Evolutionary conservation across 2,888 invertebrate genomes (phyloP), one percentile per base, ranked within the genome.

Genomic region (Pardosa pseudoannulata): DNA sequence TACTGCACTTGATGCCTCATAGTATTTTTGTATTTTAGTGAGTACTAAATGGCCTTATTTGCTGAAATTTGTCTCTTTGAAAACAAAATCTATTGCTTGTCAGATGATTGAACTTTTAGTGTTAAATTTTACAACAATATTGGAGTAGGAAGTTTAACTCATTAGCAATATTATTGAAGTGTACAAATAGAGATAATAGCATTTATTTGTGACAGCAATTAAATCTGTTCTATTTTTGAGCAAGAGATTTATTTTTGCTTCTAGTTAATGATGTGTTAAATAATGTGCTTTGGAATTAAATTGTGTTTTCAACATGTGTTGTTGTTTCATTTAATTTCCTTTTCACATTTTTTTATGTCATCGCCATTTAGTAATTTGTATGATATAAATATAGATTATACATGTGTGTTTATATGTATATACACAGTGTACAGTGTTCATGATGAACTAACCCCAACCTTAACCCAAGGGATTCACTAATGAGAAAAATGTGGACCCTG

Each of bases 171-270:
- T 65, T 78, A 67, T 82, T 82, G 7, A 64, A 41, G 28, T 50
- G 27, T 72, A 46, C 13, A 72, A 31, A 39, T 64, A 78, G 68
- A 50, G 46, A 31, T 31, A 32, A 41, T 68, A 50, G 67, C 31
- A 19, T 68, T 75, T 70, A 28, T 62, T 68, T 74, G 62, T 75
- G 36, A 74, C 28, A 68, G 6, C 23, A 36, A 39, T 74, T 75
- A n/a, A 70, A 39, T 16, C 36, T 70, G 39, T 81, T 41, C 71
- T 83, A 73, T 83, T 78, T 76, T 78, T 36, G 64, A 28, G 78
- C 39, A 36, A 83, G 73, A 83, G 72, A 72, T 76, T 83, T 83
- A 72, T 72, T 83, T 83, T 83, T 83, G 67, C 76, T 83, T 76
- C 27, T 83, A 83, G 78, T 67, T 78, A 19, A 71, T 32, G 27